phyloP scores from a whole-genome alignment of 2,113 vertebrate genomes.

The Climacteris rufus region DNA sequence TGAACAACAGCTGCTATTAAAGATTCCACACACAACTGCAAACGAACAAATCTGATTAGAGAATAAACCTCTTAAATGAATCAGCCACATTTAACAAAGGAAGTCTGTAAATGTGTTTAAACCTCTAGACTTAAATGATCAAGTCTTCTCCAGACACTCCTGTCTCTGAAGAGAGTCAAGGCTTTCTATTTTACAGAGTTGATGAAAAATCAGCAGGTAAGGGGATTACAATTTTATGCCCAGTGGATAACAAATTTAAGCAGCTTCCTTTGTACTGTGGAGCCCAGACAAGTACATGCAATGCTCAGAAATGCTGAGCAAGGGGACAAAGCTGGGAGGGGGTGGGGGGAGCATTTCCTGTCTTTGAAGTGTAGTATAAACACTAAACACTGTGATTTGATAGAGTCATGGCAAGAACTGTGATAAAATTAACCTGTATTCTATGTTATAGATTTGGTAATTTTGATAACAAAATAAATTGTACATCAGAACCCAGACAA shows the following conservation, averaged over 20 bases:
- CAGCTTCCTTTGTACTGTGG: neutral
- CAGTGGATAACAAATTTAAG: slow-evolving; percentile 50
- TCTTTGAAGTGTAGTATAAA: neutral
- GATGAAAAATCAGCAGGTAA: slow-evolving; percentile 53
- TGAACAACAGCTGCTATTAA: neutral
- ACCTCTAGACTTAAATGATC: neutral
- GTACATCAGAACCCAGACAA: neutral
- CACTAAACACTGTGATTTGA: too few species aligned
- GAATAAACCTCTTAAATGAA: slow-evolving; percentile 60
- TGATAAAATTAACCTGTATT: neutral
- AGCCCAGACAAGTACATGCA: neutral
- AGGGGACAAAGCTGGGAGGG: neutral
- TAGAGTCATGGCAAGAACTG: neutral
- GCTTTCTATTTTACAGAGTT: neutral
- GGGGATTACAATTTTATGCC: slow-evolving; percentile 51
- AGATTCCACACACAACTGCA: neutral
- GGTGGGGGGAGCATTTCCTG: neutral
- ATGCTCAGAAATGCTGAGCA: slow-evolving; percentile 7
- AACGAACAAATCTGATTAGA: slow-evolving; percentile 54
- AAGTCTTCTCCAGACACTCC: neutral
- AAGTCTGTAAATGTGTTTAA: slow-evolving; percentile 12
- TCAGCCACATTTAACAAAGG: slow-evolving; percentile 30
- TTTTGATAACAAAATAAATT: neutral
- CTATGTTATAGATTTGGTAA: neutral
- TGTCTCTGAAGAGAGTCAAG: slow-evolving; percentile 6